A percentile compares a stretch with the other conserved stretches of the same genome.
Evolutionary conservation across 2,888 invertebrate species (phyloP).

Genomic region (Xestia ashworthii): DNA sequence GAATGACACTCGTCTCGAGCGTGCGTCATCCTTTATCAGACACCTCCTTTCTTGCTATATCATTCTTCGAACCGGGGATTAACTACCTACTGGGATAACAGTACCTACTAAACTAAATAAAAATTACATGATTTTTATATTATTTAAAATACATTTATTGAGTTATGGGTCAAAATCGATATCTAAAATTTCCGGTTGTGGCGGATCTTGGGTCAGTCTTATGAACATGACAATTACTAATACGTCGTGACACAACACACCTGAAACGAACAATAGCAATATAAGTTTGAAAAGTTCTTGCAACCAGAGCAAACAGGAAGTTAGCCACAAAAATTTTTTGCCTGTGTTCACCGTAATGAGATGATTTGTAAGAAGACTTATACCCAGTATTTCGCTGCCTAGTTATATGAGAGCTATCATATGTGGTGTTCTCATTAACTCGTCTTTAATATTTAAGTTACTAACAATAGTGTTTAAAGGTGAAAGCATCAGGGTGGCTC

Average conservation of each 20-base stretch:
- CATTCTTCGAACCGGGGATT: background rate
- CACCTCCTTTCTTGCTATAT: too few relatives aligned
- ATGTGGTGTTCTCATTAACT: too few relatives aligned
- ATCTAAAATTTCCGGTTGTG: background rate
- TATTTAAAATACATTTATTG: background rate
- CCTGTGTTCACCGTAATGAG: too few relatives aligned
- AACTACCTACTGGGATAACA: background rate
- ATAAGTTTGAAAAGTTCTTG: slow-evolving; percentile 10
- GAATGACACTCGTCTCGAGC: too few relatives aligned
- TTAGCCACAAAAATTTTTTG: too few relatives aligned
- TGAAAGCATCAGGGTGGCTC: too few relatives aligned
- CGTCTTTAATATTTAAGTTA: too few relatives aligned
- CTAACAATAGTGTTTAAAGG: too few relatives aligned
- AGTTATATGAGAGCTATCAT: too few relatives aligned
- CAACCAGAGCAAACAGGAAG: background rate
- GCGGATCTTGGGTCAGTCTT: slow-evolving; percentile 22
- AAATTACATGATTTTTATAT: slow-evolving; percentile 24
- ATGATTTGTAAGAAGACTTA: too few relatives aligned
- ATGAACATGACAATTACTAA: slow-evolving; percentile 45
- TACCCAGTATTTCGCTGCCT: too few relatives aligned
- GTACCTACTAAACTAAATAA: background rate
- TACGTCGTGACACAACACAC: slow-evolving; percentile 58
- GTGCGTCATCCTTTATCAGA: background rate
- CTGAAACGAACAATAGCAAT: slow-evolving; percentile 36
- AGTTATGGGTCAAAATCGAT: background rate